A percentile compares a stretch with the other conserved stretches of the same genome.
Conservation (phyloP, 2,113 vertebrate species). For the Prunella fulvescens region DNA sequence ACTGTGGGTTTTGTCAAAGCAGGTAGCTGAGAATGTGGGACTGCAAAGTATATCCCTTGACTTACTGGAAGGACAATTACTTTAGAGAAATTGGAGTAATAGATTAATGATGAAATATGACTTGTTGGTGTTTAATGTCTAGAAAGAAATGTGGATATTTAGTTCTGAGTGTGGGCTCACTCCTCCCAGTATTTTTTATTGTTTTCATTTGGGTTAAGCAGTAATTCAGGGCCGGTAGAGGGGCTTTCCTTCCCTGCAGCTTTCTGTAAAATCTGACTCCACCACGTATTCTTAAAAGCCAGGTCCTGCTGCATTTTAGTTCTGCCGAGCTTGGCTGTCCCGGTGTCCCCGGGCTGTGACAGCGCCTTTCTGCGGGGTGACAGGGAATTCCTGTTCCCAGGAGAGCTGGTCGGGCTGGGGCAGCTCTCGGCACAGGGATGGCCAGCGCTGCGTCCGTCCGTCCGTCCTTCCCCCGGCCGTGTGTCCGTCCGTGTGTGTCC, state of each 20-base stretch:
- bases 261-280: not conserved
- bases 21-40: not conserved
- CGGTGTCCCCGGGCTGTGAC: rapidly evolving
- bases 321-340: rapidly evolving
- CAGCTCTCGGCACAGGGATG: not conserved
- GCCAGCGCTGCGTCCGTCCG: not conserved
- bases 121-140: not conserved
- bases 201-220: not conserved
- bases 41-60: not conserved
- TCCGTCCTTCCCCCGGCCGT: not conserved
- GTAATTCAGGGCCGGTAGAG: rapidly evolving
- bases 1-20: not conserved
- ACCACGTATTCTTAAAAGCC: not conserved
- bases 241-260: not conserved
- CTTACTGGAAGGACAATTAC: not conserved
- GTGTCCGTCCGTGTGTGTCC: not conserved
- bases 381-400: rapidly evolving
- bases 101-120: not conserved
- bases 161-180: not conserved
- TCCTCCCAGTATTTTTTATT: not conserved
- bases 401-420: rapidly evolving
- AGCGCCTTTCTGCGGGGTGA: rapidly evolving
- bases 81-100: not conserved
- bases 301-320: rapidly evolving
- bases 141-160: not conserved